phyloP scores from a whole-genome alignment of 2,888 invertebrate genomes.

The Morinoia aosen region DNA sequence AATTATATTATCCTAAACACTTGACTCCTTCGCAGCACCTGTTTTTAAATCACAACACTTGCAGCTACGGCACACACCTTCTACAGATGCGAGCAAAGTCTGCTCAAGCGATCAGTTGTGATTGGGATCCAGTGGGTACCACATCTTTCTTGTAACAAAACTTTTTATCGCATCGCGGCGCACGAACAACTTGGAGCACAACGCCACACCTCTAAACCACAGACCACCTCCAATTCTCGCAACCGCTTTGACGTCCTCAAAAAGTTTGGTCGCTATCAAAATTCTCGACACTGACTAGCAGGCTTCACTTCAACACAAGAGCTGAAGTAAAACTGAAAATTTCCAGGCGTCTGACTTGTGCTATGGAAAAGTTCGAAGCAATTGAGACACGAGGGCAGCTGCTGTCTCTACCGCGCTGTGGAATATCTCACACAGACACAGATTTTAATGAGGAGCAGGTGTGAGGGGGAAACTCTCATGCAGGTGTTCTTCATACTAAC shows the following conservation, averaged over 20 bases:
- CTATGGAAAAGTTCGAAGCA: not conserved
- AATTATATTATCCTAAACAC: conserved; percentile 52
- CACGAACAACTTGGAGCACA: not conserved
- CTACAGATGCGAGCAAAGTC: conserved; percentile 37
- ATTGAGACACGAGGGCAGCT: conserved; percentile 30
- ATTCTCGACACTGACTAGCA: not conserved
- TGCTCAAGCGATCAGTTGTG: conserved; percentile 40
- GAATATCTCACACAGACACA: conserved; percentile 52
- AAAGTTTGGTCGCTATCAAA: not conserved
- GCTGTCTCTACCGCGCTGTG: not conserved
- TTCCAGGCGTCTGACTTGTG: not conserved
- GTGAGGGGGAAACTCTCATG: conserved; percentile 26
- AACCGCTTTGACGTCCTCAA: not conserved
- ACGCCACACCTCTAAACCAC: not conserved
- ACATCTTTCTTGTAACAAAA: conserved; percentile 45
- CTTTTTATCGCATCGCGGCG: not conserved
- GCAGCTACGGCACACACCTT: conserved; percentile 36
- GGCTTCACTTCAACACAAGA: conserved; percentile 32
- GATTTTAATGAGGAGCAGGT: conserved; percentile 51
- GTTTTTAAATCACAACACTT: conserved; percentile 50
- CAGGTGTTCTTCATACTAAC: conserved; percentile 39
- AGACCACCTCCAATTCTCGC: not conserved
- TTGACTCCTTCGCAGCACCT: conserved; percentile 46
- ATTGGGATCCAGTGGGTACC: conserved; percentile 36
- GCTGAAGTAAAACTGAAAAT: conserved; percentile 35